These are phyloP conservation scores for Elaphurus davidianus DNA, from an alignment of 2,113 vertebrate genomes.

Conservation along the genomic window DNA sequence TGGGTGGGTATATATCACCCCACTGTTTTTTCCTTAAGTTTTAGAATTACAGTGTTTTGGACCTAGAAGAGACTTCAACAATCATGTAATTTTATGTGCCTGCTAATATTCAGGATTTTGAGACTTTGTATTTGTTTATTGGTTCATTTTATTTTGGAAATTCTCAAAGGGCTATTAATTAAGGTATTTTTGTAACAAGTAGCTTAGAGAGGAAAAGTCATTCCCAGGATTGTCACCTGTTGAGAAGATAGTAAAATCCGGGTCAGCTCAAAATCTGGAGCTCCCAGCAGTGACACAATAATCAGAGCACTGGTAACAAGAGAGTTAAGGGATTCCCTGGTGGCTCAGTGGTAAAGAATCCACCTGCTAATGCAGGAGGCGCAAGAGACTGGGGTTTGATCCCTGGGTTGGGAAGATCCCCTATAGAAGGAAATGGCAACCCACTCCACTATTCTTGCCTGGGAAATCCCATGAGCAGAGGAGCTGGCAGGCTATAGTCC, in stretches of 20 bases:
- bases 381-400: neutral
- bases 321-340: neutral
- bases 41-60: neutral
- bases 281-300: neutral
- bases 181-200: neutral
- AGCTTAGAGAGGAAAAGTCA: neutral
- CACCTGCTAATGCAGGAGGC: neutral
- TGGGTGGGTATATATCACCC: neutral
- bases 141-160: conserved; percentile 25
- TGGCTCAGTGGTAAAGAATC: neutral
- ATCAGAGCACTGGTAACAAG: neutral
- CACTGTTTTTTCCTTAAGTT: neutral
- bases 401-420: neutral
- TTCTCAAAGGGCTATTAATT: neutral
- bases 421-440: neutral
- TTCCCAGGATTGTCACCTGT: neutral
- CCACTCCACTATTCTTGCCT: neutral
- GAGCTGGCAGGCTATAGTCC: neutral
- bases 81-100: neutral
- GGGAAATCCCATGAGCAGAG: neutral
- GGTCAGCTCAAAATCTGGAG: neutral
- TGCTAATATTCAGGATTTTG: neutral
- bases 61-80: neutral
- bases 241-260: neutral
- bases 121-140: neutral